Percentiles rank a stretch among this genome's conserved stretches.
Evolutionary conservation across 2,797 vertebrate species (phyloP).

Genomic region (Spinus pinus): DNA sequence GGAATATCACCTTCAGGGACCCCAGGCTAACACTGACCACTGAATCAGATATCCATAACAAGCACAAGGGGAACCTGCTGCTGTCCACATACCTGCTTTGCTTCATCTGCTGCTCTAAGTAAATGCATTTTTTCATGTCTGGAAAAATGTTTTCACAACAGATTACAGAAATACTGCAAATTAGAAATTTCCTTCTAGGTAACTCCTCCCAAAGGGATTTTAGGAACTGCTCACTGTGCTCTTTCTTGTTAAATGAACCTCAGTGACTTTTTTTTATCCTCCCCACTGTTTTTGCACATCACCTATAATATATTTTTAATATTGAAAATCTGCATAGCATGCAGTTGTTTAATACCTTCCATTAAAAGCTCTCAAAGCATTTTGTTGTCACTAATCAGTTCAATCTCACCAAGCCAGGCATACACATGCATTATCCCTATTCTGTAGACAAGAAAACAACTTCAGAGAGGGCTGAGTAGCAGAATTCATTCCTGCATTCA

Average conservation of each 20-base stretch:
- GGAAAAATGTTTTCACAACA: background rate
- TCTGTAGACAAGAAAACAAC: background rate
- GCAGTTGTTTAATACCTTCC: background rate
- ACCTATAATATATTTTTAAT: background rate
- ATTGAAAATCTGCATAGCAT: background rate
- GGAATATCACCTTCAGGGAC: background rate
- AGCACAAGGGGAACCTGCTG: background rate
- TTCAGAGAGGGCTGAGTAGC: background rate
- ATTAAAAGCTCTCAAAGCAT: background rate
- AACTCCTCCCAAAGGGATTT: background rate
- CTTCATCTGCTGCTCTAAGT: background rate
- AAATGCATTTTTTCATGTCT: background rate
- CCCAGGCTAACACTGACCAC: background rate
- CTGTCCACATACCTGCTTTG: background rate
- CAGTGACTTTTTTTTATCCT: background rate
- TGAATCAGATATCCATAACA: background rate
- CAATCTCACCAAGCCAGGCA: background rate
- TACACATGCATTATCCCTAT: conserved; percentile 10
- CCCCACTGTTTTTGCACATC: background rate
- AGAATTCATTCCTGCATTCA: conserved; percentile 2
- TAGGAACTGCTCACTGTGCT: background rate
- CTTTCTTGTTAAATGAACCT: background rate
- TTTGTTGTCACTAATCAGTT: conserved; percentile 9
- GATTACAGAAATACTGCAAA: background rate
- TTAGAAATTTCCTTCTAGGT: background rate